Conservation (phyloP, 1,140 invertebrate species). For the Habropoda laboriosa region DNA sequence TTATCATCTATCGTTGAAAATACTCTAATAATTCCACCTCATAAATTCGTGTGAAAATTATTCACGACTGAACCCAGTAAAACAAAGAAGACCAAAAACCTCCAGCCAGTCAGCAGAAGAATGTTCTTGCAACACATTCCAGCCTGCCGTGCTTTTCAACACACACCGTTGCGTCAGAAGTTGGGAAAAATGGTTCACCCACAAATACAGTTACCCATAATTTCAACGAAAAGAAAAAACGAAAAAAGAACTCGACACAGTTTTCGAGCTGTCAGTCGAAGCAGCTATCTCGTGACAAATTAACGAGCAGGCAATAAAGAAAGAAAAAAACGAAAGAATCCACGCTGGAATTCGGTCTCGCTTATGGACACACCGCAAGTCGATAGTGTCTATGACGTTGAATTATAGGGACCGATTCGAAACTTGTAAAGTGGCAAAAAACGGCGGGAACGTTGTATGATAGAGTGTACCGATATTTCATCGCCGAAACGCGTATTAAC, state of each 20-base stretch:
- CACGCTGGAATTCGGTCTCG: conserved; percentile 5
- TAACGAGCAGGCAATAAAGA: not conserved
- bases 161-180: not conserved
- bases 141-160: not conserved
- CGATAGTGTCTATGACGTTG: conserved; percentile 22
- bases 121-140: no score
- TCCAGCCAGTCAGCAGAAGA: no score
- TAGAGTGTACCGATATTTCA: conserved; percentile 27
- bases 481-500: conserved; percentile 42
- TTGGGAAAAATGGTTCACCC: not conserved
- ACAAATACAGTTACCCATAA: not conserved
- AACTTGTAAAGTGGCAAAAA: conserved; percentile 9
- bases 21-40: no score
- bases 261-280: not conserved
- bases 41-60: no score
- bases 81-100: no score
- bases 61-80: no score
- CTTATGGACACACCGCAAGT: not conserved
- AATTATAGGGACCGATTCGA: conserved; percentile 32
- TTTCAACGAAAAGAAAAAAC: no score
- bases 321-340: not conserved
- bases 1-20: not conserved
- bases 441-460: not conserved
- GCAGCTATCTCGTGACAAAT: conserved; percentile 3
- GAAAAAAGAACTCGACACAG: conserved; percentile 1